These are phyloP conservation scores for Sus scrofa DNA, from an alignment of 2,113 vertebrate species.

Conservation along the genomic window DNA sequence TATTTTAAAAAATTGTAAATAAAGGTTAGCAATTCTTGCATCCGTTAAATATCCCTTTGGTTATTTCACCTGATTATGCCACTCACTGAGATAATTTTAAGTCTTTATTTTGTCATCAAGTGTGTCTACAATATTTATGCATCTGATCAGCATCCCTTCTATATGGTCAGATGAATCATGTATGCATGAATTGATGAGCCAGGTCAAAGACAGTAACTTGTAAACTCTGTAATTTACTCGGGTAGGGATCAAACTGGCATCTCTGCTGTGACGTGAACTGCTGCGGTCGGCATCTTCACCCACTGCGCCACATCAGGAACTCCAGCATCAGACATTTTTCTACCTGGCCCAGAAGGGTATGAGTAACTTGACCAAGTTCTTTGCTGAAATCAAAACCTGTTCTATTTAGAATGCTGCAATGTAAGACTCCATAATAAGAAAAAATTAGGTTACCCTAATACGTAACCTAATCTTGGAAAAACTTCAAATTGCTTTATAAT, in stretches of 20 bases:
- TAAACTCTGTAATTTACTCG: not conserved
- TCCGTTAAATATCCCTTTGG: not conserved
- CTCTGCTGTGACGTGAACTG: too few relatives aligned
- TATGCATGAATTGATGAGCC: not conserved
- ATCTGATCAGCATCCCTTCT: not conserved
- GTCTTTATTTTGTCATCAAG: not conserved
- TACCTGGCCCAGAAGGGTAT: not conserved
- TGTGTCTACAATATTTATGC: not conserved
- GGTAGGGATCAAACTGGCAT: not conserved
- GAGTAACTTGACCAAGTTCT: not conserved
- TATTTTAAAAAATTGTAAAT: not conserved
- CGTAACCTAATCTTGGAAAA: conserved; percentile 8
- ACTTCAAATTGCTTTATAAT: conserved; percentile 38
- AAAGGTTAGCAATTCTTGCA: not conserved
- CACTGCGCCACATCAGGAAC: too few relatives aligned
- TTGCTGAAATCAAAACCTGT: not conserved
- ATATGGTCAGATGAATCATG: not conserved
- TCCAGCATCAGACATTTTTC: not conserved
- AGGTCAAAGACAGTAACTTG: not conserved
- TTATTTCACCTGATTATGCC: not conserved
- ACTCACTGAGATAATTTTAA: not conserved
- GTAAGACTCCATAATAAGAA: not conserved
- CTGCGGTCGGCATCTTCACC: too few relatives aligned
- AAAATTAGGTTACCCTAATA: not conserved
- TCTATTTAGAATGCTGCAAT: not conserved